These are phyloP conservation scores for Ectobius pallidus DNA, from an alignment of 2,888 invertebrate genomes.

Conservation along the genomic window DNA sequence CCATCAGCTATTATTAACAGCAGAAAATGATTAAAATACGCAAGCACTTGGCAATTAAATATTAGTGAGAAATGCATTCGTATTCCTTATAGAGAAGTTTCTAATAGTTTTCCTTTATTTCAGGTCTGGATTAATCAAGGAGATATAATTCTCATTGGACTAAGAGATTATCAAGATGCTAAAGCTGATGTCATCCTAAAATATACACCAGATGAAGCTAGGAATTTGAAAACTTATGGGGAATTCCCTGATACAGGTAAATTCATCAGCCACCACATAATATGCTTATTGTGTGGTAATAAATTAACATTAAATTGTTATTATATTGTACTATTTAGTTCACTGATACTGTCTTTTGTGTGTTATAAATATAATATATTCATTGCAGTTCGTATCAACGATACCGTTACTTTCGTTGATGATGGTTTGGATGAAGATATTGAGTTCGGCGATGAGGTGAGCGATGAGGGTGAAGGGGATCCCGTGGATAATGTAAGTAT, in stretches of 20 bases:
- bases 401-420: constrained; percentile 92
- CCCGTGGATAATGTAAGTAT: constrained; percentile 58
- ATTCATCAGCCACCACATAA: too few relatives aligned
- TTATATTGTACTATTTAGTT: too few relatives aligned
- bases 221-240: constrained; percentile 98
- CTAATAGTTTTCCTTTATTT: too few relatives aligned
- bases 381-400: constrained; percentile 85
- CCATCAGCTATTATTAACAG: too few relatives aligned
- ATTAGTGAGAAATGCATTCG: too few relatives aligned
- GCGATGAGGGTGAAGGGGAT: constrained; percentile 82
- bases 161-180: constrained; percentile 96
- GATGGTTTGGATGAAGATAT: constrained; percentile 96
- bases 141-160: constrained; percentile 96
- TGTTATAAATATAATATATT: too few relatives aligned
- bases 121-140: constrained; percentile 98
- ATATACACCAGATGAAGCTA: constrained; percentile 98
- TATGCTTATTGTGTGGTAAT: too few relatives aligned
- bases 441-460: constrained; percentile 94
- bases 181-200: constrained; percentile 99
- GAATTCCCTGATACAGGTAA: constrained; percentile 94
- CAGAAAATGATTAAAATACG: too few relatives aligned
- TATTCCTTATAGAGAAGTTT: too few relatives aligned
- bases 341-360: too few relatives aligned
- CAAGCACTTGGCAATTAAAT: too few relatives aligned
- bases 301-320: too few relatives aligned